These are phyloP conservation scores for Nestor notabilis DNA, from an alignment of 2,113 vertebrate species.

Conservation along the genomic window DNA sequence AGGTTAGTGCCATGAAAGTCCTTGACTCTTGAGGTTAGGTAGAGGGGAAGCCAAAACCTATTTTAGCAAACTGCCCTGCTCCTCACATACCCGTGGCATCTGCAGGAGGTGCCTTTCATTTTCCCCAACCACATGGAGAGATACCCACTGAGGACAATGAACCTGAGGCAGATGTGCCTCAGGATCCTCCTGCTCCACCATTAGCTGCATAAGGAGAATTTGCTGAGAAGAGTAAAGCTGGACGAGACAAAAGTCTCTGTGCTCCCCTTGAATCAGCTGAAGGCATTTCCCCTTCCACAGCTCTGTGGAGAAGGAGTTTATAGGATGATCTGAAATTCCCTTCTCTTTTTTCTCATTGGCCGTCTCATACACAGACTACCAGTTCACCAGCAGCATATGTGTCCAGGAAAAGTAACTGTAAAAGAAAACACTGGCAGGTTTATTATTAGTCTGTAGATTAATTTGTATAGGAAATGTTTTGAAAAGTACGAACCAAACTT, in stretches of 20 bases:
- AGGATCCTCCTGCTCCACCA: not conserved
- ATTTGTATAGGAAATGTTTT: not conserved
- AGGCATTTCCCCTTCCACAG: not conserved
- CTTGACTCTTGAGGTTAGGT: not conserved
- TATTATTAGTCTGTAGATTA: not conserved
- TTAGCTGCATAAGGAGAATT: not conserved
- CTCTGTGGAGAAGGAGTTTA: not conserved
- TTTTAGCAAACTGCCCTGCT: fast-evolving
- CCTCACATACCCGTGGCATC: fast-evolving
- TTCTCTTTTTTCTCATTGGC: not conserved
- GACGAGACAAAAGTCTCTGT: not conserved
- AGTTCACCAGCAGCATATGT: not conserved
- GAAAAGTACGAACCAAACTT: not conserved
- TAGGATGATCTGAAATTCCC: not conserved
- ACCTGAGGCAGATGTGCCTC: not conserved
- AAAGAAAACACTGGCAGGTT: not conserved
- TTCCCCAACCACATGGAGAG: not conserved
- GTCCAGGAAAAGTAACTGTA: not conserved
- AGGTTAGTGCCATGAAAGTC: not conserved
- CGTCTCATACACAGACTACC: not conserved
- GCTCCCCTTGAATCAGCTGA: not conserved
- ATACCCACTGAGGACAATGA: not conserved
- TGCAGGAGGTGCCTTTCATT: not conserved
- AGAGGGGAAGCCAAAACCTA: not conserved
- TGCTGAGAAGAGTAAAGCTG: not conserved